Percentiles rank a stretch among this genome's conserved stretches.
These are phyloP conservation scores for Connochaetes taurinus DNA, from an alignment of 2,113 vertebrate genomes.

Conservation along the genomic window DNA sequence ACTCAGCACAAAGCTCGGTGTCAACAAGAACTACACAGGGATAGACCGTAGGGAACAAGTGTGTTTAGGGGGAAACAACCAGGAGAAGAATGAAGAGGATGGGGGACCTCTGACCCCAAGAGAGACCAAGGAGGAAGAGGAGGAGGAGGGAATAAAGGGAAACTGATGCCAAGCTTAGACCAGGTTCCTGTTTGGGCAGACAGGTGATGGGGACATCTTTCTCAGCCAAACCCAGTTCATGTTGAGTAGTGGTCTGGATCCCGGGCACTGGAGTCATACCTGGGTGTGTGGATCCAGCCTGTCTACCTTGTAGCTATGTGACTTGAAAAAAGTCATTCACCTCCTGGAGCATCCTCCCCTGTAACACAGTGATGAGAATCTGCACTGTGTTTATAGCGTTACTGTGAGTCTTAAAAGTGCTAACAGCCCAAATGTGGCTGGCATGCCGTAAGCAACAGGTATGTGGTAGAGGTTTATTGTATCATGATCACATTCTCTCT, in stretches of 20 bases:
- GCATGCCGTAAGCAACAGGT: neutral
- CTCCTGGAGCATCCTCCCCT: neutral
- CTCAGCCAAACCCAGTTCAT: neutral
- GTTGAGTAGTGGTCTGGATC: neutral
- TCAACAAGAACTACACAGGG: neutral
- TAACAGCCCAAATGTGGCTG: neutral
- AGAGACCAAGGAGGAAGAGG: neutral
- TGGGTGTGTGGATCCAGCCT: neutral
- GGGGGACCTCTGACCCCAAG: neutral
- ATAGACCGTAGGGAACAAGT: rapidly evolving
- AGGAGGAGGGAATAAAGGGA: neutral
- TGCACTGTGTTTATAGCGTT: neutral
- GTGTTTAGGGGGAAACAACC: neutral
- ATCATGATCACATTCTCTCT: rapidly evolving
- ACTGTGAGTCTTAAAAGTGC: neutral
- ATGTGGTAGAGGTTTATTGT: neutral
- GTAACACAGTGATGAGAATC: neutral
- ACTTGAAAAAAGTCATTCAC: neutral
- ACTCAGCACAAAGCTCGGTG: rapidly evolving
- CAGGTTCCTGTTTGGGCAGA: neutral
- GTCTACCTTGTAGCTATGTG: rapidly evolving
- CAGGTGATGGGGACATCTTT: too few species aligned
- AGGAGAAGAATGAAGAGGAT: neutral
- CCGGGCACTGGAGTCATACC: neutral
- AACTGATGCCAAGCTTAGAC: too few species aligned